Conservation (phyloP, 2,113 vertebrate species). For the Motacilla tschutschensis region DNA sequence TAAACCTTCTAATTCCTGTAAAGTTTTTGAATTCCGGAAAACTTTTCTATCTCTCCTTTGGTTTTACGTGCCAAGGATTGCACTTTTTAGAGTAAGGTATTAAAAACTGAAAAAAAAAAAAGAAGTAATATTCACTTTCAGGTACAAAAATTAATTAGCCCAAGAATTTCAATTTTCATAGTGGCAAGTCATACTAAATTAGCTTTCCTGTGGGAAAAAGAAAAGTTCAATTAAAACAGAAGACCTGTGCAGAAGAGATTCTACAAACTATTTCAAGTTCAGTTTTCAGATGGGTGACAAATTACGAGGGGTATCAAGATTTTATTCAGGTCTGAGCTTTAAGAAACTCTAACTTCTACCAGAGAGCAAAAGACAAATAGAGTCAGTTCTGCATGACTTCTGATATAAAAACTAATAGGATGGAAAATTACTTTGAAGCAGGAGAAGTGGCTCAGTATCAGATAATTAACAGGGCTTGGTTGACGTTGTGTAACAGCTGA, state of each 20-base stretch:
- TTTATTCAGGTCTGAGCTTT: slow-evolving; percentile 41
- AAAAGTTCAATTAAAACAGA: slow-evolving; percentile 46
- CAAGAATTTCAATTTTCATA: slow-evolving; percentile 22
- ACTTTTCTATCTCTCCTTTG: background rate
- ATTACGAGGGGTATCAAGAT: slow-evolving; percentile 50
- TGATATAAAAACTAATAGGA: slow-evolving; percentile 64
- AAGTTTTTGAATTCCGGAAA: background rate
- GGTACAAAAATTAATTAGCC: slow-evolving; percentile 50
- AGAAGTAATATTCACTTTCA: background rate
- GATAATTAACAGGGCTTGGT: slow-evolving; percentile 45
- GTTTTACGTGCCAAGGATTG: background rate
- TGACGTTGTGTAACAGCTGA: slow-evolving; percentile 48
- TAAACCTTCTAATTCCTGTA: background rate
- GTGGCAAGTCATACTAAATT: slow-evolving; percentile 40
- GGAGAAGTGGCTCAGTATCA: slow-evolving; percentile 37
- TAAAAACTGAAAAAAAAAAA: background rate
- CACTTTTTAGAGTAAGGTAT: background rate
- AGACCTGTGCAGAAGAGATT: slow-evolving; percentile 15
- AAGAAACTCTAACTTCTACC: background rate
- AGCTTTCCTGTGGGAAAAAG: slow-evolving; percentile 40
- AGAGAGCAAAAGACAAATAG: slow-evolving; percentile 39
- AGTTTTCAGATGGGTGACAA: slow-evolving; percentile 39
- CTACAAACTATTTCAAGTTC: background rate
- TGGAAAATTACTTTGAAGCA: slow-evolving; percentile 65
- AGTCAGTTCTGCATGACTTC: slow-evolving; percentile 47